These are phyloP conservation scores for Nycticebus coucang DNA, from an alignment of 2,113 vertebrate genomes.

Conservation along the genomic window DNA sequence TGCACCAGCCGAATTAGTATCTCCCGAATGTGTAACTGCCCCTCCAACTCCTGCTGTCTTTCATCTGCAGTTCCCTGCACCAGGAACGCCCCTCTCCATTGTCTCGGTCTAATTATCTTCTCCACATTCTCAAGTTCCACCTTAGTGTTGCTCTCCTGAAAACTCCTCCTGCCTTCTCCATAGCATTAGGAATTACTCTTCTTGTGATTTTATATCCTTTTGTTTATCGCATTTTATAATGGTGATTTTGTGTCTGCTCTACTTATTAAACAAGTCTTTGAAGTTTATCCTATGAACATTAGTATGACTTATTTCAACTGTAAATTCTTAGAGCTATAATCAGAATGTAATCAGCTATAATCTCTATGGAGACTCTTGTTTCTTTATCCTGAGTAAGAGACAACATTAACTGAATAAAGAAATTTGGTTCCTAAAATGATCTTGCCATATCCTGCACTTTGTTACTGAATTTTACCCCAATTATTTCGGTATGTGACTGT, in stretches of 20 bases:
- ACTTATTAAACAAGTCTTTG: background rate
- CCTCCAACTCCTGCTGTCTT: background rate
- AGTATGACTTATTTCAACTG: background rate
- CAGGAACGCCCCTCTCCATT: background rate
- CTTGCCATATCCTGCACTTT: background rate
- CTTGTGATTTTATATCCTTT: background rate
- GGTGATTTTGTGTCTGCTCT: background rate
- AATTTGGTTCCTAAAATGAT: background rate
- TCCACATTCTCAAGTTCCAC: background rate
- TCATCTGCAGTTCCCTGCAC: background rate
- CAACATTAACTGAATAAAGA: background rate
- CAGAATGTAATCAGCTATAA: background rate
- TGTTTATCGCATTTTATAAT: background rate
- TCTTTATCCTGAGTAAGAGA: background rate
- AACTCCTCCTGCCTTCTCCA: background rate
- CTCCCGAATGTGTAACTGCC: background rate
- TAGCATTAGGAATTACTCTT: background rate
- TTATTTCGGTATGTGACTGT: background rate
- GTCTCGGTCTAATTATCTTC: rapidly evolving
- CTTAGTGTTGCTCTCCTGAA: background rate
- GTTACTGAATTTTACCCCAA: background rate
- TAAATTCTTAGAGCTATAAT: background rate
- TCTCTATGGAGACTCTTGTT: background rate
- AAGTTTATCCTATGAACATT: background rate
- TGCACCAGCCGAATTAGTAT: rapidly evolving